These are phyloP conservation scores for Neuroterus valhalla DNA, from an alignment of 1,140 invertebrate species.

Conservation along the genomic window DNA sequence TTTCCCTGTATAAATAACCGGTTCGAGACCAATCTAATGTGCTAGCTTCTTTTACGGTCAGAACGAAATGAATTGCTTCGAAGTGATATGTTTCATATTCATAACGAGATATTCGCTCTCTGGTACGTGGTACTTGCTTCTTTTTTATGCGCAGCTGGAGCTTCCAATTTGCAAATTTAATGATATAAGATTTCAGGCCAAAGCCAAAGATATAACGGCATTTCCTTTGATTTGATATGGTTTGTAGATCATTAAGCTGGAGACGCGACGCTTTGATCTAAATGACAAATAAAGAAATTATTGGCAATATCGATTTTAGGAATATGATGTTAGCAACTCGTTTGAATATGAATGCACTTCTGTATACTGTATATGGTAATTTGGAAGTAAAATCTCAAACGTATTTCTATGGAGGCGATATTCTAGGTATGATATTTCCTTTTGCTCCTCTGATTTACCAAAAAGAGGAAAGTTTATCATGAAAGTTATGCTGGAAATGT, in stretches of 20 bases:
- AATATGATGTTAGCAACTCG: not conserved
- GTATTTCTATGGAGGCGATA: not conserved
- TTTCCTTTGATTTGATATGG: slow-evolving; percentile 13
- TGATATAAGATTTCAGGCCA: slow-evolving; percentile 9
- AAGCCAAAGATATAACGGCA: not conserved
- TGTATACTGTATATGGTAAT: no score
- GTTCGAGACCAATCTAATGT: not conserved
- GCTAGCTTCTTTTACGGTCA: slow-evolving; percentile 10
- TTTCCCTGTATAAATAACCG: slow-evolving; percentile 5
- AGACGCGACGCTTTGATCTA: not conserved
- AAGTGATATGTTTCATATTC: slow-evolving; percentile 5
- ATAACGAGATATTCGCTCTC: not conserved
- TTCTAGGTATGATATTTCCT: not conserved
- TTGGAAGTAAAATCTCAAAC: no score
- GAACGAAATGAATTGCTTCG: not conserved
- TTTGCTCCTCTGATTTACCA: not conserved
- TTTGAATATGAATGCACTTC: no score
- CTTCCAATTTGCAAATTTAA: slow-evolving; percentile 23
- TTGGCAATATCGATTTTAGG: not conserved
- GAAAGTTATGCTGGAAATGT: slow-evolving; percentile 8
- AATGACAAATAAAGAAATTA: not conserved
- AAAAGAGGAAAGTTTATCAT: not conserved
- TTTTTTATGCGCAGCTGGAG: not conserved
- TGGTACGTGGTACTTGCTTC: not conserved
- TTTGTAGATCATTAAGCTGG: not conserved